phyloP scores from a whole-genome alignment of 2,797 vertebrate species.

The Poeciliopsis turneri region DNA sequence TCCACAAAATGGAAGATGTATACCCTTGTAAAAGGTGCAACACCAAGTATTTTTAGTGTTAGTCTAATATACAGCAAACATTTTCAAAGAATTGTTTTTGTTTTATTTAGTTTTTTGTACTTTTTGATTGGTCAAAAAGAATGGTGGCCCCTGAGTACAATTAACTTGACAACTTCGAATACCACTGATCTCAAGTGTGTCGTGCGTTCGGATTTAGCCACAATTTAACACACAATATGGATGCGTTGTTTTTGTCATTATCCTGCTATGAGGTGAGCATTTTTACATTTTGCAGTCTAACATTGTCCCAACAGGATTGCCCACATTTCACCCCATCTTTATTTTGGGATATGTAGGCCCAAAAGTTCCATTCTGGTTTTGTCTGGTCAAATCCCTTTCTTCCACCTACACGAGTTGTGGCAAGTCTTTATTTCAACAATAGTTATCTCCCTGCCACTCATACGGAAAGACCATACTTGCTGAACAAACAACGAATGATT shows the following conservation, averaged over 20 bases:
- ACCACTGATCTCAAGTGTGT: not conserved
- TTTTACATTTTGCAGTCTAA: not conserved
- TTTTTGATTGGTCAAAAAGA: not conserved
- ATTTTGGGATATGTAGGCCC: no score
- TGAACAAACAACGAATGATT: not conserved
- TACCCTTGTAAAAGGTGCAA: not conserved
- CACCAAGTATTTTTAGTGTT: not conserved
- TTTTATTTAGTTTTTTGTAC: no score
- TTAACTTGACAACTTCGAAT: no score
- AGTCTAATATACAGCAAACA: not conserved
- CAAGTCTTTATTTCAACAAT: not conserved
- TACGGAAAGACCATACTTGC: not conserved
- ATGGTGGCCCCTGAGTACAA: no score
- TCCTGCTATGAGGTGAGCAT: not conserved
- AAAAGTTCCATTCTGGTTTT: not conserved
- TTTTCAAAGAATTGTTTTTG: not conserved
- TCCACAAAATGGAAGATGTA: not conserved
- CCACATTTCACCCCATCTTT: not conserved
- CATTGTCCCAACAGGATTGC: not conserved
- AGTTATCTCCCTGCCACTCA: not conserved
- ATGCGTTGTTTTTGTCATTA: not conserved
- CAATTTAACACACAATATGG: not conserved
- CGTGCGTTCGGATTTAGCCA: not conserved
- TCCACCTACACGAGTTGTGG: not conserved
- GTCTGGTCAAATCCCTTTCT: not conserved